Percentiles rank a stretch among this genome's conserved stretches.
phyloP scores from a whole-genome alignment of 2,113 vertebrate genomes.

The Pelvicachromis taeniatus region DNA sequence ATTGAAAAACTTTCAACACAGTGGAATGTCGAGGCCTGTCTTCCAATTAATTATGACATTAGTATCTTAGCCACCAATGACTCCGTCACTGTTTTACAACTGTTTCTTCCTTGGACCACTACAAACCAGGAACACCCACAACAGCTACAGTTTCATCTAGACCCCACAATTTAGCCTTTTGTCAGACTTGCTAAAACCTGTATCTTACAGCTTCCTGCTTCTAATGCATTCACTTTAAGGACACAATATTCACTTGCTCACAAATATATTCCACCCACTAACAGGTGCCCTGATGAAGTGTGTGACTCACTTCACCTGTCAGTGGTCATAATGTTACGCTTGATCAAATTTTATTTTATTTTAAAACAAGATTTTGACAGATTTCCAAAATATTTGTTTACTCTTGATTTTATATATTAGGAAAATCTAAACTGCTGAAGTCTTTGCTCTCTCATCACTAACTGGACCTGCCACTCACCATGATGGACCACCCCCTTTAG shows the following conservation, averaged over 20 bases:
- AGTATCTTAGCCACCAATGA: neutral
- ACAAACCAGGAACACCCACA: neutral
- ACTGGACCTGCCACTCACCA: slow-evolving; percentile 70
- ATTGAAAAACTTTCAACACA: neutral
- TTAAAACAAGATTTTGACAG: neutral
- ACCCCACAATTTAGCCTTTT: neutral
- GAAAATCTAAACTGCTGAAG: neutral
- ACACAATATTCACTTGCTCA: neutral
- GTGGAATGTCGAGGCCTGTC: neutral
- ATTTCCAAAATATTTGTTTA: neutral
- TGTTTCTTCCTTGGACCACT: neutral
- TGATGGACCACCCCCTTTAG: slow-evolving; percentile 96
- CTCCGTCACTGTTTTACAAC: neutral
- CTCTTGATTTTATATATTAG: neutral
- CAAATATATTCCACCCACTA: neutral
- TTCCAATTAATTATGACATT: neutral
- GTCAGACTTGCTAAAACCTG: neutral
- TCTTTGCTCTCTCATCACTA: neutral
- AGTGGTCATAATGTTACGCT: neutral
- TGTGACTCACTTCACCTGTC: neutral
- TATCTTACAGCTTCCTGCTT: neutral
- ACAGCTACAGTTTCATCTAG: neutral
- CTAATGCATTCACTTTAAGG: neutral
- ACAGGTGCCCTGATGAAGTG: neutral
- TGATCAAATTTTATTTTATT: neutral